Base-by-base conservation (phyloP, 2,888 invertebrate genomes). In the Lordiphosa fenestrarum region DNA sequence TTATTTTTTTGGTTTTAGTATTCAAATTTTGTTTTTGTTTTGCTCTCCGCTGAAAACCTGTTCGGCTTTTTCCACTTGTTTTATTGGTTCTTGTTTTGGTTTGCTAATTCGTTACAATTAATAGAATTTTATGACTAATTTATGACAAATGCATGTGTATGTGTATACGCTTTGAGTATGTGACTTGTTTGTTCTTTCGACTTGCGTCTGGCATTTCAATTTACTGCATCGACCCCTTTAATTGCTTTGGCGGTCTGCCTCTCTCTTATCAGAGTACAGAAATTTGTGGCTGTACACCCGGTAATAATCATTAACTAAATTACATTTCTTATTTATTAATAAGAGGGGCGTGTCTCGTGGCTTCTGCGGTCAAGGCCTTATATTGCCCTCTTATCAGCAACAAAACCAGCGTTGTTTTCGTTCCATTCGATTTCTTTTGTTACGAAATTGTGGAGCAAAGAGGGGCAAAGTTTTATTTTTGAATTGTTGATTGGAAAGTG, bases 41-140 rank as follows among this genome's bases (percentile, higher is more conserved):
- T 52, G 21, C 35, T 53, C 6, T 21, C 21, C 12, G 35, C 9
- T 6, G 10, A 15, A 15, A 50, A 30, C 23, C 33, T 46, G 15
- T 35, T 33, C 10, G 19, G 35, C 19, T 3, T n/a, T 44, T 33
- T 33, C 4, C 60, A 55, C 68, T 40, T 9, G 64, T 73, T 74
- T 77, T 73, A 62, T 69, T 69, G 64, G 64, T 71, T 80, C 69
- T 69, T 69, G 62, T 76, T 77, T 71, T 80, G 72, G 81, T 76
- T 69, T 52, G 21, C 12, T 40, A 55, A 64, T 77, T 78, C 75
- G 71, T 80, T 76, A 74, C 80, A 78, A 25, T 25, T 25, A 25
- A 25, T 25, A 25, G 25, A 25, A 25, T 25, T 25, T 63, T 33
- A 48, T 35, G 49, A 40, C 63, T 25, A 63, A 63, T 44, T 58